phyloP scores from a whole-genome alignment of 2,888 invertebrate species.

The Leptinotarsa juncta region DNA sequence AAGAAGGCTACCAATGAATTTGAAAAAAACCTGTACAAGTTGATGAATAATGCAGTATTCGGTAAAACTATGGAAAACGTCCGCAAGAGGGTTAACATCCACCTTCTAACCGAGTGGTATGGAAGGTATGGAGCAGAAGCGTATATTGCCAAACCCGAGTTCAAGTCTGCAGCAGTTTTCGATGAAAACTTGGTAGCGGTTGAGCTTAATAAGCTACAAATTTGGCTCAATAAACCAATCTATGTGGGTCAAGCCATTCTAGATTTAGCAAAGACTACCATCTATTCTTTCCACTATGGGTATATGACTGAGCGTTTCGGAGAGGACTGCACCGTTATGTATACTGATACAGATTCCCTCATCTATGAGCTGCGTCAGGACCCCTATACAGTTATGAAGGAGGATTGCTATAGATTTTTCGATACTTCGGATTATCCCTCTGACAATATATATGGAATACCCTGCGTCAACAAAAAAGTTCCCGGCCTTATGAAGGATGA shows the following conservation, averaged over 20 bases:
- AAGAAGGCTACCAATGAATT: conserved; percentile 44
- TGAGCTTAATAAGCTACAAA: neutral
- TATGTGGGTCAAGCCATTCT: conserved; percentile 44
- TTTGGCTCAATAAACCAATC: conserved; percentile 43
- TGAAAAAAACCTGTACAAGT: conserved; percentile 38
- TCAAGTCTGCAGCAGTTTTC: conserved; percentile 38
- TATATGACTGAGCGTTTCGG: conserved; percentile 7
- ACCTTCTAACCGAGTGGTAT: conserved; percentile 26
- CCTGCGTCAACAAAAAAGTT: conserved; percentile 8
- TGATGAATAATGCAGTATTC: conserved; percentile 40
- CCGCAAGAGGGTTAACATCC: conserved; percentile 19
- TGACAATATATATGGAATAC: conserved; percentile 20
- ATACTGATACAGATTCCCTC: too few relatives aligned
- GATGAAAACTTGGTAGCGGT: conserved; percentile 26
- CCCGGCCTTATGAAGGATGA: neutral
- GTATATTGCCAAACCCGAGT: conserved; percentile 41
- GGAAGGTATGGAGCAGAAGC: conserved; percentile 24
- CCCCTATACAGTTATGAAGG: conserved; percentile 20
- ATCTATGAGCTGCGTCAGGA: neutral
- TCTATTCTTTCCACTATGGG: conserved; percentile 45
- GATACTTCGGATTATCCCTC: conserved; percentile 10
- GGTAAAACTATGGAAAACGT: conserved; percentile 41
- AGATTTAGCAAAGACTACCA: conserved; percentile 42
- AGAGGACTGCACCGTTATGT: conserved; percentile 5
- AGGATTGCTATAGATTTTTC: conserved; percentile 1